A percentile compares a stretch with the other conserved stretches of the same genome.
Conservation (phyloP, 2,888 invertebrate genomes). For the Campoplex nolae region DNA sequence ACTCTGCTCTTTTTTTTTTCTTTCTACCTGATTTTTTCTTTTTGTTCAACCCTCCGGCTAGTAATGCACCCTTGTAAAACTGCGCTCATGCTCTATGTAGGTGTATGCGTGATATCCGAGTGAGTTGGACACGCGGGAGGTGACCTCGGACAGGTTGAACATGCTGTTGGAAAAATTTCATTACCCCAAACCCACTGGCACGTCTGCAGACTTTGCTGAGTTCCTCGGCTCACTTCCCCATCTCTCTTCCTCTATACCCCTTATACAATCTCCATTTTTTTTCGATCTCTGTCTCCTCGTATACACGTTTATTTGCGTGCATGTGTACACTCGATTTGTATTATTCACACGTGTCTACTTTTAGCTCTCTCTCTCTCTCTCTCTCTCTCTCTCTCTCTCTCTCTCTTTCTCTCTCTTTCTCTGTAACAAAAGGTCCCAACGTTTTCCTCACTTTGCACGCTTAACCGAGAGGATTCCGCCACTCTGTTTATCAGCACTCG, state of each 20-base stretch:
- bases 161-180: slow-evolving; percentile 64
- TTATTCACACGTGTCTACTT: slow-evolving; percentile 2
- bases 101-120: neutral
- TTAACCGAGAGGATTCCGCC: neutral
- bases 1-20: slow-evolving; percentile 18
- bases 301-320: neutral
- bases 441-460: neutral
- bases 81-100: neutral
- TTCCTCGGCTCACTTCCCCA: slow-evolving; percentile 18
- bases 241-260: slow-evolving; percentile 23
- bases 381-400: neutral
- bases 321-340: slow-evolving; percentile 15
- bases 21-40: slow-evolving; percentile 26
- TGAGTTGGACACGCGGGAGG: slow-evolving; percentile 56
- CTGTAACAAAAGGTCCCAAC: neutral
- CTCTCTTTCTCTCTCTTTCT: too few relatives aligned
- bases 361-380: neutral
- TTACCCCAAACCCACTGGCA: slow-evolving; percentile 48
- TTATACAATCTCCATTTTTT: slow-evolving; percentile 4
- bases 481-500: neutral
- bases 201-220: slow-evolving; percentile 46
- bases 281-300: slow-evolving; percentile 18
- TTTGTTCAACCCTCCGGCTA: slow-evolving; percentile 35
- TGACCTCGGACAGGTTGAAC: slow-evolving; percentile 59
- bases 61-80: slow-evolving; percentile 21